Conservation (phyloP, 2,888 invertebrate genomes). For the Drosophila histrio region DNA sequence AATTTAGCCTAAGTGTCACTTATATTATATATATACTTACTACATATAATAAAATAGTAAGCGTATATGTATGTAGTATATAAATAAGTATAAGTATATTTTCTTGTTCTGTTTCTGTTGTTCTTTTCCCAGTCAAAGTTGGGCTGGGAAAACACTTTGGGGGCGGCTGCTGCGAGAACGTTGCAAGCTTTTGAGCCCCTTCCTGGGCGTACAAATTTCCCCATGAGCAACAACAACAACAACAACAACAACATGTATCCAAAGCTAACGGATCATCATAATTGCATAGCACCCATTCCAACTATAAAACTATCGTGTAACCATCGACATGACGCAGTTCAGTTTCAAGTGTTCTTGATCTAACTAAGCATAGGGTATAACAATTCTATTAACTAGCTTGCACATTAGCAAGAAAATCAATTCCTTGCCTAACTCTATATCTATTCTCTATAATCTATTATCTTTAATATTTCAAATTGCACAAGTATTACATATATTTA, state of each 20-base stretch:
- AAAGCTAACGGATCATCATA: conserved; percentile 67
- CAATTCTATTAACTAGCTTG: background rate
- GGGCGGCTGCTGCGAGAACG: conserved; percentile 30
- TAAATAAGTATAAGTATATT: background rate
- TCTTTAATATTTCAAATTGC: too few species aligned
- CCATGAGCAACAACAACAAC: background rate
- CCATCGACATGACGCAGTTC: conserved; percentile 37
- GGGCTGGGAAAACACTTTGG: conserved; percentile 19
- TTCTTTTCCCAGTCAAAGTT: conserved; percentile 3
- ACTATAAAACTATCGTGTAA: conserved; percentile 41
- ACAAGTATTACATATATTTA: too few species aligned
- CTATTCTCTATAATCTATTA: too few species aligned
- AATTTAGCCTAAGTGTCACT: conserved; percentile 56
- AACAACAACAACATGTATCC: background rate
- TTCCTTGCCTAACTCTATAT: too few species aligned
- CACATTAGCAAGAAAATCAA: background rate
- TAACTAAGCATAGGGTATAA: background rate
- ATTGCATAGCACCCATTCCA: conserved; percentile 51
- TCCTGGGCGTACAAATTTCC: conserved; percentile 49
- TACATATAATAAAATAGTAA: background rate
- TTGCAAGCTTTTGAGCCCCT: conserved; percentile 13
- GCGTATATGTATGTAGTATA: background rate
- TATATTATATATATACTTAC: background rate
- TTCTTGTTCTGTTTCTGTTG: background rate
- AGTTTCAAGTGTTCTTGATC: background rate